Evolutionary conservation across 2,888 invertebrate genomes (phyloP).

Genomic region (Drosophila sordidapex): DNA sequence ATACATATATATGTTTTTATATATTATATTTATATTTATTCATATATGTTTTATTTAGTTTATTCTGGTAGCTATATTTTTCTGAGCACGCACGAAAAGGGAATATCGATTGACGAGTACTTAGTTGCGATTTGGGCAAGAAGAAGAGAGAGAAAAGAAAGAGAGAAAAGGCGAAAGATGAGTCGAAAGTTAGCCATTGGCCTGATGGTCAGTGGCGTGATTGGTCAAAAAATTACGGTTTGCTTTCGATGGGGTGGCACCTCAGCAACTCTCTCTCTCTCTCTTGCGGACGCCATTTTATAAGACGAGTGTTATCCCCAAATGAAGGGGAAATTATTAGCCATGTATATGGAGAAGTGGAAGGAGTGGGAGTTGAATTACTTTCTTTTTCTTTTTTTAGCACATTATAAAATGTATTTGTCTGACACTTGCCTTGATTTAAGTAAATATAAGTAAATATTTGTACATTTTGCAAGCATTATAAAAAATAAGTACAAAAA

Average conservation of each 20-base stretch:
- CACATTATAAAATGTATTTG: neutral
- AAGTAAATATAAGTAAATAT: neutral
- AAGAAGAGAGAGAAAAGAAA: neutral
- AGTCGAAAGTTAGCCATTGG: neutral
- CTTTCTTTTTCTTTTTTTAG: neutral
- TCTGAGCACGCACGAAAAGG: neutral
- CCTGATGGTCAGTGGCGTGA: neutral
- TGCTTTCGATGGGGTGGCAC: neutral
- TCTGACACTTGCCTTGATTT: neutral
- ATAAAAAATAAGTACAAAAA: too few species aligned
- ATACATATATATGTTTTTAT: neutral
- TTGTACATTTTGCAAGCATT: neutral
- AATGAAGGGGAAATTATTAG: neutral
- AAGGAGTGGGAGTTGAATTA: neutral
- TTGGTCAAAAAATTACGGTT: neutral
- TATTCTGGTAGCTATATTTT: neutral
- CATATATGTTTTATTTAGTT: neutral
- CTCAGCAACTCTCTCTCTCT: too few species aligned
- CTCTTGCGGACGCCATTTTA: slow-evolving; percentile 13
- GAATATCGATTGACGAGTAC: neutral
- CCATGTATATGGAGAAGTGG: neutral
- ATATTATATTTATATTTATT: too few species aligned
- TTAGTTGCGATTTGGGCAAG: neutral
- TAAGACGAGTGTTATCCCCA: slow-evolving; percentile 4
- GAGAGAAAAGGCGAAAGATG: neutral